These are phyloP conservation scores for Achatina immaculata DNA, from an alignment of 1,140 invertebrate genomes.

Conservation along the genomic window DNA sequence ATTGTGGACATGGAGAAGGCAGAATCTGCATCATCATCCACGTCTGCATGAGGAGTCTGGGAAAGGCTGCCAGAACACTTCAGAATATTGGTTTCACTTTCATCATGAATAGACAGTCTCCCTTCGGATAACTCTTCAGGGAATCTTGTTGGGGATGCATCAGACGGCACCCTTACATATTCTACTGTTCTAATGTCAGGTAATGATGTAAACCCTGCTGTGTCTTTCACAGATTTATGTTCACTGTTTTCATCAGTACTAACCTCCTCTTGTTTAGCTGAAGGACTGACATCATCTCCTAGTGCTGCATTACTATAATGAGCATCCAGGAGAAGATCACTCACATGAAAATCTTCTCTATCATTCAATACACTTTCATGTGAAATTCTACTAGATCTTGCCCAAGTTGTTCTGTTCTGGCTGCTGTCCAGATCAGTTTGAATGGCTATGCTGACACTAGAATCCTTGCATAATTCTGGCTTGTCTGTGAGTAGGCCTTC, in stretches of 20 bases:
- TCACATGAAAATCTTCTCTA: too few species aligned
- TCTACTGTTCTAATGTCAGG: not conserved
- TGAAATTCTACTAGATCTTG: too few species aligned
- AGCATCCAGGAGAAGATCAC: too few species aligned
- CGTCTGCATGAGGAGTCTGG: slow-evolving; percentile 1
- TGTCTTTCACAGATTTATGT: too few species aligned
- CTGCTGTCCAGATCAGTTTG: not conserved
- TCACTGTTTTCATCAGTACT: too few species aligned
- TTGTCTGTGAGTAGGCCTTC: too few species aligned
- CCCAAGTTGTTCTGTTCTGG: too few species aligned
- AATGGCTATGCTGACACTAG: not conserved
- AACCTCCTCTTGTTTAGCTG: too few species aligned
- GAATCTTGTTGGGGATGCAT: not conserved
- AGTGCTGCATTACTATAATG: not conserved
- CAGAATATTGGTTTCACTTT: not conserved
- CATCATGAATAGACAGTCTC: not conserved
- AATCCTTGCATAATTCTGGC: too few species aligned
- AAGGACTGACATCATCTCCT: not conserved
- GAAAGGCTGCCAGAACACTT: not conserved
- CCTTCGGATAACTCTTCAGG: slow-evolving; percentile 8
- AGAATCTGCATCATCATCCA: slow-evolving; percentile 26
- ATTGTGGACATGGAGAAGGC: slow-evolving; percentile 17
- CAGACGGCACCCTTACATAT: not conserved
- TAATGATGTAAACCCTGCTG: too few species aligned
- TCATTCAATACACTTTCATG: too few species aligned